These are phyloP conservation scores for Palythoa grandis DNA, from an alignment of 92 coral and sea anemone genomes.

Conservation along the genomic window DNA sequence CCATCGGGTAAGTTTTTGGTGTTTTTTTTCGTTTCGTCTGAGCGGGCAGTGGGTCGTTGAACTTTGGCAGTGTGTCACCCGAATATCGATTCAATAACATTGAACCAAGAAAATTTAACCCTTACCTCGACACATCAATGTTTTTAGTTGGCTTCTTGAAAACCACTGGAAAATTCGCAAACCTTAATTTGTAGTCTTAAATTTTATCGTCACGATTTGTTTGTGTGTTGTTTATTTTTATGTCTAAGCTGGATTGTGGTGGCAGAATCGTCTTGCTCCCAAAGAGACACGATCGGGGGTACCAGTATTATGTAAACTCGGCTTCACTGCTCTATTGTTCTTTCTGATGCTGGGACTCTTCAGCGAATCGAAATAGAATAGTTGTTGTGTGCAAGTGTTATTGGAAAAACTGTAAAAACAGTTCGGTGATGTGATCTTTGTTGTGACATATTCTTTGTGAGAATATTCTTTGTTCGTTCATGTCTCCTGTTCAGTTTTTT, in stretches of 20 bases:
- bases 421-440: slow-evolving; percentile 27
- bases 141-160: background rate
- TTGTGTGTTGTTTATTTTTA: slow-evolving; percentile 8
- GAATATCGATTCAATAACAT: background rate
- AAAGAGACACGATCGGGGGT: slow-evolving; percentile 43
- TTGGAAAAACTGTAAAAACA: slow-evolving; percentile 11
- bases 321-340: slow-evolving; percentile 42
- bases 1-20: slow-evolving; percentile 79
- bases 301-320: slow-evolving; percentile 35
- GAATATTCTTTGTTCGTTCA: background rate
- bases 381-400: slow-evolving; percentile 24
- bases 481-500: slow-evolving; percentile 13
- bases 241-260: slow-evolving; percentile 19
- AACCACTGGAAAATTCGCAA: background rate
- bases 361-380: slow-evolving; percentile 32
- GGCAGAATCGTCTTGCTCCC: slow-evolving; percentile 6
- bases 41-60: slow-evolving; percentile 9
- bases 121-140: background rate
- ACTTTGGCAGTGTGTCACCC: background rate
- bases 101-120: background rate
- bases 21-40: slow-evolving; percentile 19
- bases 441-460: slow-evolving; percentile 16
- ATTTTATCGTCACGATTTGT: background rate
- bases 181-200: background rate
- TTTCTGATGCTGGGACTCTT: slow-evolving; percentile 34